These are phyloP conservation scores for Halictus rubicundus DNA, from an alignment of 1,140 invertebrate species.

Conservation along the genomic window DNA sequence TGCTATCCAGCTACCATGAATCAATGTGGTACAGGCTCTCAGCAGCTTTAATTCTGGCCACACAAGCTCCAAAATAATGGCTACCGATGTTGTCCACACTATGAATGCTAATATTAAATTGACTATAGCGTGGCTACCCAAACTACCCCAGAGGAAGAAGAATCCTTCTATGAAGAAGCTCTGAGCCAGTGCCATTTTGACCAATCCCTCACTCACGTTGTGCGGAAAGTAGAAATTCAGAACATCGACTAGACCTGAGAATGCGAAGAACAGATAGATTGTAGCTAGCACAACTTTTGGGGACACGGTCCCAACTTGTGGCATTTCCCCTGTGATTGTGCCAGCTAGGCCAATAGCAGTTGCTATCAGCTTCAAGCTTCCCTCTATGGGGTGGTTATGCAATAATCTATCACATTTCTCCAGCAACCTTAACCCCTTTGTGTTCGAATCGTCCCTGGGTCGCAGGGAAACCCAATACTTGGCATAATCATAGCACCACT, in stretches of 20 bases:
- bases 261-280: slow-evolving; percentile 78
- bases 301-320: slow-evolving; percentile 62
- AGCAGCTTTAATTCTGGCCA: slow-evolving; percentile 75
- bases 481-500: slow-evolving; percentile 74
- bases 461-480: slow-evolving; percentile 63
- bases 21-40: slow-evolving; percentile 69
- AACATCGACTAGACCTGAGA: slow-evolving; percentile 78
- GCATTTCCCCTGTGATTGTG: slow-evolving; percentile 65
- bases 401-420: slow-evolving; percentile 62
- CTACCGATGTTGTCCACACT: slow-evolving; percentile 71
- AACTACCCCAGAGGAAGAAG: slow-evolving; percentile 69
- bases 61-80: slow-evolving; percentile 71
- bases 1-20: slow-evolving; percentile 77
- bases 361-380: slow-evolving; percentile 70
- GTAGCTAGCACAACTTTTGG: slow-evolving; percentile 77
- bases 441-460: slow-evolving; percentile 52
- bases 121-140: slow-evolving; percentile 56
- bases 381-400: slow-evolving; percentile 68
- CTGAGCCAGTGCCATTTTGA: slow-evolving; percentile 73
- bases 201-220: slow-evolving; percentile 69
- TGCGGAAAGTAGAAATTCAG: slow-evolving; percentile 75
- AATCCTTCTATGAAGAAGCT: slow-evolving; percentile 78
- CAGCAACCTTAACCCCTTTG: slow-evolving; percentile 41
- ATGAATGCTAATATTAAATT: slow-evolving; percentile 70
- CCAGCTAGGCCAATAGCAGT: slow-evolving; percentile 69